phyloP scores from a whole-genome alignment of 2,888 invertebrate genomes.

The Ormyrus thymus region DNA sequence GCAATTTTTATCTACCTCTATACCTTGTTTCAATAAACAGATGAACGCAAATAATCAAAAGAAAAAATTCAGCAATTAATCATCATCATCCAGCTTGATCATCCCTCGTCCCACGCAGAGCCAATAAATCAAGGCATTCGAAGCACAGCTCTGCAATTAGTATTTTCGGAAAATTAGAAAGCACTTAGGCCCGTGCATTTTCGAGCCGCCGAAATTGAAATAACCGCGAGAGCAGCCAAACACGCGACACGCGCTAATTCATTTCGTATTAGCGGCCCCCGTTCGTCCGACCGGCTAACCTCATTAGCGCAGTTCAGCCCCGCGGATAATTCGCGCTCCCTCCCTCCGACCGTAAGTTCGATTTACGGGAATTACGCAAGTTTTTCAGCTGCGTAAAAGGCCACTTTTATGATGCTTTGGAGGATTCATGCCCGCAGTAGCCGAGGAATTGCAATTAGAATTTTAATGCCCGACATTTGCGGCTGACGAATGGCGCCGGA shows the following conservation, averaged over 20 bases:
- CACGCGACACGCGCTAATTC: conserved; percentile 46
- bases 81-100: too few species aligned
- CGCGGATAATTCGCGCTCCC: conserved; percentile 9
- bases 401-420: conserved; percentile 6
- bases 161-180: conserved; percentile 20
- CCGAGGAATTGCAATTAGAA: conserved; percentile 21
- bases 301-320: conserved; percentile 56
- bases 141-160: too few species aligned
- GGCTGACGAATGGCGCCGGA: background rate
- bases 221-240: conserved; percentile 9
- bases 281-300: conserved; percentile 54
- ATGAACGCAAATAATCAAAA: too few species aligned
- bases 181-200: conserved; percentile 17
- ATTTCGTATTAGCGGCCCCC: conserved; percentile 56
- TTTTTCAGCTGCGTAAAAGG: conserved; percentile 3
- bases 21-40: too few species aligned
- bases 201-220: conserved; percentile 28
- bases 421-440: background rate
- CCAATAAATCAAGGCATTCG: too few species aligned
- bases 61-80: too few species aligned
- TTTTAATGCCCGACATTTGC: conserved; percentile 9
- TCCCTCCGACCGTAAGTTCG: background rate
- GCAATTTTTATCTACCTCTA: too few species aligned
- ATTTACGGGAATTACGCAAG: conserved; percentile 1
- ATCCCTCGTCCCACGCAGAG: too few species aligned